These are phyloP conservation scores for Equus przewalskii DNA, from an alignment of 2,113 vertebrate species.

Conservation along the genomic window DNA sequence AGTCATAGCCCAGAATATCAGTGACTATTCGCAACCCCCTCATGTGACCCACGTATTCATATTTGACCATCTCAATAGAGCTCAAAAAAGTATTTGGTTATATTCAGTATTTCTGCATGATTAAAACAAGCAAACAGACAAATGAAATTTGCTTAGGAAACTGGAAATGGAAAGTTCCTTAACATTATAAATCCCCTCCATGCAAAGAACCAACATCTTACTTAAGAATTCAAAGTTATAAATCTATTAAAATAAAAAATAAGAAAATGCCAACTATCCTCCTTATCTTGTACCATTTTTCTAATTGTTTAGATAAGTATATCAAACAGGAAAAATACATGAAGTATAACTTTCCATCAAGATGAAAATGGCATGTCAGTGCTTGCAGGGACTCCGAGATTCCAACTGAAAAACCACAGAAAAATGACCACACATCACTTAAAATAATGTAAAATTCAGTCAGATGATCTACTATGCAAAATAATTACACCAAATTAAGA, in stretches of 20 bases:
- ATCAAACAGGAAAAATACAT: neutral
- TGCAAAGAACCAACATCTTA: neutral
- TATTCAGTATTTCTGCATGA: neutral
- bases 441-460: neutral
- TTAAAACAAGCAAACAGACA: neutral
- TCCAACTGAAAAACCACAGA: neutral
- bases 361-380: neutral
- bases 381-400: neutral
- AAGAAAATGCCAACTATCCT: neutral
- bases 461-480: neutral
- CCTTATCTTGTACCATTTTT: neutral
- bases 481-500: neutral
- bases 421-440: neutral
- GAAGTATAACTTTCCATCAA: neutral
- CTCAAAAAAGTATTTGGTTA: neutral
- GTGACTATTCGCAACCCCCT: neutral
- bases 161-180: neutral
- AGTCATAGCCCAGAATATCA: fast-evolving
- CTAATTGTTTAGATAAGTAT: neutral
- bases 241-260: neutral
- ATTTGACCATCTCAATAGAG: too few relatives aligned
- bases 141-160: neutral
- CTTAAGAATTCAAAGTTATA: neutral
- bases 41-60: fast-evolving
- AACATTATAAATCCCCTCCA: neutral